Evolutionary conservation across 35 echinoderm and acorn worm species (phyloP).

Genomic region (Heliocidaris erythrogramma): DNA sequence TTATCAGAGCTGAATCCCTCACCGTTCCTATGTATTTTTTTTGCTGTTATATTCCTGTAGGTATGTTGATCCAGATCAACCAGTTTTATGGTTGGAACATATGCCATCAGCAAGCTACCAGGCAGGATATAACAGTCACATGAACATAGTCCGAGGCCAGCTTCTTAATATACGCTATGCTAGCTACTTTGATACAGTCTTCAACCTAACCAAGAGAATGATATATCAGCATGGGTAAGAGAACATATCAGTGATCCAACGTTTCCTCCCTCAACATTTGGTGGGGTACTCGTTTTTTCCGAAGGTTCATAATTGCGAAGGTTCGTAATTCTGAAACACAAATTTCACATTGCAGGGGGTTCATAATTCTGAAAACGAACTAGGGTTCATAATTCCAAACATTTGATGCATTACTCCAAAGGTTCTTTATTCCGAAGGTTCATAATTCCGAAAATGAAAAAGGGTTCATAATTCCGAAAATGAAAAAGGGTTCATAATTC

Average conservation of each 20-base stretch:
- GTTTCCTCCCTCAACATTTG: no score
- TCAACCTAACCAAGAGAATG: conserved; percentile 93
- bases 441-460: no score
- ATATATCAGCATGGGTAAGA: conserved; percentile 85
- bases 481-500: no score
- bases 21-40: not conserved
- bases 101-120: conserved; percentile 79
- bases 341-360: no score
- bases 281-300: no score
- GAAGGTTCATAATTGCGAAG: no score
- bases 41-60: not conserved
- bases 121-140: conserved; percentile 84
- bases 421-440: no score
- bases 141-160: conserved; percentile 80
- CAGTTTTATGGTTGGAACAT: conserved; percentile 88
- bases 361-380: no score
- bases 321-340: no score
- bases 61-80: conserved; percentile 83
- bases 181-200: conserved; percentile 74
- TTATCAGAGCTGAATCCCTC: not conserved
- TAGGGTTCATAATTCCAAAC: no score
- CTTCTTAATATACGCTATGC: conserved; percentile 81
- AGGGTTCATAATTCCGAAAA: no score
- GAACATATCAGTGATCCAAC: not conserved
- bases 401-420: no score